Evolutionary conservation across 2,113 vertebrate genomes (phyloP).

Genomic region (Dicaeum eximium): DNA sequence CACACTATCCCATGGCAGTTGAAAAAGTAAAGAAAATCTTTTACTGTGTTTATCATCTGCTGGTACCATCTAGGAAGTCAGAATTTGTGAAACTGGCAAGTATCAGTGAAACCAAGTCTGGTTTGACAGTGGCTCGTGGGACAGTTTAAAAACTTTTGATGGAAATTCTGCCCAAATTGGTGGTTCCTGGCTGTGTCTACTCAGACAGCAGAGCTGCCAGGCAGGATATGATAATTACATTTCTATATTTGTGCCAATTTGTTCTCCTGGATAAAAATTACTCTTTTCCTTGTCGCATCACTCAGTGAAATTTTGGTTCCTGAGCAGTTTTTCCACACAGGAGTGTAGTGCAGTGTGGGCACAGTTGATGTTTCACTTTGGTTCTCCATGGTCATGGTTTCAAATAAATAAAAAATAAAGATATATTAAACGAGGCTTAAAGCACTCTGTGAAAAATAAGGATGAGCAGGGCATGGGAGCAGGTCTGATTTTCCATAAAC

Average conservation of each 20-base stretch:
- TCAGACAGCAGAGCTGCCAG: background rate
- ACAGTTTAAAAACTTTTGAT: background rate
- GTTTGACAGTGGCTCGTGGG: background rate
- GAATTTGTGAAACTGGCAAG: background rate
- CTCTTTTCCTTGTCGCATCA: background rate
- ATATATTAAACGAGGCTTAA: background rate
- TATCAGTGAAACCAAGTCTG: background rate
- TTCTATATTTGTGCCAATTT: background rate
- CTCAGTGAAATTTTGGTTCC: background rate
- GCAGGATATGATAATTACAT: background rate
- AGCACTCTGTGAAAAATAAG: background rate
- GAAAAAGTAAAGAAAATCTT: background rate
- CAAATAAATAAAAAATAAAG: background rate
- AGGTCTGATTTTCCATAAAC: background rate
- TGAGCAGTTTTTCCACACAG: background rate
- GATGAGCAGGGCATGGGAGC: no score
- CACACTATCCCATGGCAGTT: background rate
- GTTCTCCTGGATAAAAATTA: background rate
- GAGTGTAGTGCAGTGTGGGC: background rate
- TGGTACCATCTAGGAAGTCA: background rate
- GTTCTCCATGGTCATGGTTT: background rate
- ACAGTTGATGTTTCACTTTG: background rate
- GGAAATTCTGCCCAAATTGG: background rate
- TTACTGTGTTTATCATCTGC: background rate
- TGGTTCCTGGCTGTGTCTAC: background rate